Base-by-base conservation (phyloP, 1,140 invertebrate genomes). In the Daktulosphaira vitifoliae region DNA sequence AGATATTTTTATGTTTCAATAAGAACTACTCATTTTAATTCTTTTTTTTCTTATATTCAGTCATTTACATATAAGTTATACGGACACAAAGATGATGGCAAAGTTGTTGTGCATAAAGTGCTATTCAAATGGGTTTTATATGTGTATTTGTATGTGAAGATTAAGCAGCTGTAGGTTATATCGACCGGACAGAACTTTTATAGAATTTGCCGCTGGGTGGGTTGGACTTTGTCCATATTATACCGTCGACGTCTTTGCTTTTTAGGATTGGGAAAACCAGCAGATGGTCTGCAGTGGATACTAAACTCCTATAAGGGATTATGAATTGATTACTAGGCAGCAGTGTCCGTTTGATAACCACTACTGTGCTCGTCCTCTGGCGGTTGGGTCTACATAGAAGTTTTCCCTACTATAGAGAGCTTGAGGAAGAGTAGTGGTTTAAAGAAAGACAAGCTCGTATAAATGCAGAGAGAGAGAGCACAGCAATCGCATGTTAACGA, bases 401-500 rank as follows among this genome's bases (percentile, higher is more conserved):
- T 6, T 11, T 44, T 38, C 51, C 13, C 3, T 0, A 13, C 46
- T n/a, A n/a, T n/a, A n/a, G 29, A 5, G 29, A 11, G 29, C 29
- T n/a, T n/a, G 29, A 33, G 29, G 29, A 11, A 33, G 5, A 11
- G 29, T 6, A 6, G 29, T 6, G 29, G 11, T 11, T 33, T 11
- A 11, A 11, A 33, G 29, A 5, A 33, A 33, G 29, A 33, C 29
- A 33, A 33, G 29, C 29, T 33, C 29, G 29, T 33, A 11, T 33
- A 33, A 5, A 33, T 11, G 29, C n/a, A n/a, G n/a, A n/a, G n/a
- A n/a, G n/a, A n/a, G n/a, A n/a, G n/a, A n/a, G 29, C 29, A 33
- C 46, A 46, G 42, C 56, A 29, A 46, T 46, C 56, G 56, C 56
- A 48, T 33, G 56, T 62, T 62, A 62, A 62, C 56, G 56, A 62